Conservation (phyloP, 2,888 invertebrate species). For the Agriopis marginaria region DNA sequence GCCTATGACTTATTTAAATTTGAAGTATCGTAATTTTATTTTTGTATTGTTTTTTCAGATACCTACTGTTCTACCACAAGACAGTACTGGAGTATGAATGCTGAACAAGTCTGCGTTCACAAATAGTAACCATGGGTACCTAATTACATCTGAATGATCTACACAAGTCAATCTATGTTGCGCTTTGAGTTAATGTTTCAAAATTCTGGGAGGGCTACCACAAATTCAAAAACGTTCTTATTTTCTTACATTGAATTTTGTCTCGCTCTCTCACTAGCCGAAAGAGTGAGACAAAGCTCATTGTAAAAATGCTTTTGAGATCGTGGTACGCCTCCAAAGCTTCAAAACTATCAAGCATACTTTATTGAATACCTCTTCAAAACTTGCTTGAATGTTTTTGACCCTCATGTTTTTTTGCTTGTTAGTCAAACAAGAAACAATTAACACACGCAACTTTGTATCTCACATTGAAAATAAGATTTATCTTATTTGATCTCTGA, state of each 20-base stretch:
- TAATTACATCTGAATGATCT: conserved; percentile 35
- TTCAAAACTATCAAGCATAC: too few species aligned
- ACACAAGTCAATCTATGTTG: conserved; percentile 35
- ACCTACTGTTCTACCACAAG: conserved; percentile 98
- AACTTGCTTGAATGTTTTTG: too few species aligned
- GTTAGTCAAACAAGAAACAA: not conserved
- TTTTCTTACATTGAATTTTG: too few species aligned
- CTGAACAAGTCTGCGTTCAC: conserved; percentile 23
- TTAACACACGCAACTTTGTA: not conserved
- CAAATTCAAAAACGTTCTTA: too few species aligned
- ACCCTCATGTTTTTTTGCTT: not conserved
- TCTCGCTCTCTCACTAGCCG: too few species aligned
- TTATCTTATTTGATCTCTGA: not conserved
- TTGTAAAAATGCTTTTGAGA: too few species aligned
- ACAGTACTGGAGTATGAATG: conserved; percentile 95
- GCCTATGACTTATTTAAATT: too few species aligned
- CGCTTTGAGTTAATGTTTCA: conserved; percentile 14
- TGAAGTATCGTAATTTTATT: conserved; percentile 11
- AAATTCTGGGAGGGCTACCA: not conserved
- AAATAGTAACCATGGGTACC: conserved; percentile 30
- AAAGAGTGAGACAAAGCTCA: too few species aligned
- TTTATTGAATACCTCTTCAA: too few species aligned
- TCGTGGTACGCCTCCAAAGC: too few species aligned
- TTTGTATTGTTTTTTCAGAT: conserved; percentile 87
- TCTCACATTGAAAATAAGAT: not conserved